Evolutionary conservation across 2,888 invertebrate species (phyloP).

Genomic region (Parasteatoda lunata): DNA sequence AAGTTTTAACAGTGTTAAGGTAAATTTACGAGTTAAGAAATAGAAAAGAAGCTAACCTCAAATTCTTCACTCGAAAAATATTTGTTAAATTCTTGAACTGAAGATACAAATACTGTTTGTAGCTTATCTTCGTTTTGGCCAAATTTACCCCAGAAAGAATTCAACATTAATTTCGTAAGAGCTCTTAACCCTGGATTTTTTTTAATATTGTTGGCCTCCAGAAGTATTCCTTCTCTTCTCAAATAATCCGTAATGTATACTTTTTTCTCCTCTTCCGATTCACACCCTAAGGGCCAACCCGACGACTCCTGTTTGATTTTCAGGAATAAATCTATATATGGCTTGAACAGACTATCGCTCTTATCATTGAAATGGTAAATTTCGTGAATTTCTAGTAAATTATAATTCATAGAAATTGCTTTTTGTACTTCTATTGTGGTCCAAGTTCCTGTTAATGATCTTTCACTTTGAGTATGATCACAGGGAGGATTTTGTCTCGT

Average conservation of each 20-base stretch:
- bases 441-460: constrained; percentile 71
- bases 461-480: constrained; percentile 68
- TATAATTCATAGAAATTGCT: constrained; percentile 71
- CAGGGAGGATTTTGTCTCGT: constrained; percentile 67
- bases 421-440: constrained; percentile 71
- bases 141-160: constrained; percentile 70
- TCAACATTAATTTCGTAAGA: constrained; percentile 69
- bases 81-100: not conserved
- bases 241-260: not conserved
- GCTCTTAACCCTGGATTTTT: not conserved
- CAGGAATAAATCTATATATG: too few species aligned
- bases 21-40: too few species aligned
- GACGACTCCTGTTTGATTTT: constrained; percentile 36
- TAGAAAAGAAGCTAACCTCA: not conserved
- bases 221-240: not conserved
- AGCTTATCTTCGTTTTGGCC: constrained; percentile 8
- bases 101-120: not conserved
- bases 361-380: not conserved
- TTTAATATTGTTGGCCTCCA: constrained; percentile 39
- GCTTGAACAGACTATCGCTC: too few species aligned
- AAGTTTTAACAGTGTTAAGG: too few species aligned
- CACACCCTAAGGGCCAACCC: constrained; percentile 70
- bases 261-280: constrained; percentile 54
- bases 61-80: not conserved
- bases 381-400: constrained; percentile 67